Base-by-base conservation (phyloP, 2,888 invertebrate genomes). In the Phragmatobia fuliginosa region DNA sequence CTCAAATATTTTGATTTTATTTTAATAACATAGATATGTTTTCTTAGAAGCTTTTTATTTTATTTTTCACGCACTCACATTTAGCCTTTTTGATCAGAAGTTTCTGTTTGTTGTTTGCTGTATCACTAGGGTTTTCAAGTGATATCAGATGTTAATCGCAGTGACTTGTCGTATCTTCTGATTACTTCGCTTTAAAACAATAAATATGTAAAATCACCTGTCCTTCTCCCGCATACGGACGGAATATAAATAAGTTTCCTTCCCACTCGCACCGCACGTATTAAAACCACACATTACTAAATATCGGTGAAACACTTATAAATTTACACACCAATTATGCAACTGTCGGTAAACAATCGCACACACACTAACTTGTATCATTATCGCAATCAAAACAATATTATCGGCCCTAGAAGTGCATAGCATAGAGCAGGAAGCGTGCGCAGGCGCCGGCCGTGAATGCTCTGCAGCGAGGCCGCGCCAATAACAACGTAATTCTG, bases 391-490 rank as follows among this genome's bases (percentile, higher is more conserved):
- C 79, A 83, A 80, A 82, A 83, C 86, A 83, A 77, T 81, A 83
- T 80, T 78, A 83, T 83, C 81, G 77, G 49, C 74, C 75, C 71
- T 66, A 79, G 83, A 81, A 81, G 81, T 83, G 82, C 81, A 83
- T 79, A 79, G 77, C 52, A 33, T 66, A 28, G 65, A 84, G 82
- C 85, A 88, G 88, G 88, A 88, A 88, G 84, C 78, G 59, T 74
- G 83, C 73, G 74, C 81, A 67, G 74, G 71, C 82, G 76, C 78
- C 78, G 84, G 80, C 85, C 85, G 74, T 85, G 85, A 83, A 77
- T 79, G 80, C 67, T 66, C 70, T 52, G 62, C 72, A 80, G 83
- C 84, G 86, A 83, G 77, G 84, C 81, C 78, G 76, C 72, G 68
- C 78, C 75, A 75, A 78, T 75, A 77, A 72, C 79, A 76, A 81